phyloP scores from a whole-genome alignment of 2,113 vertebrate genomes.

The Ifrita kowaldi region DNA sequence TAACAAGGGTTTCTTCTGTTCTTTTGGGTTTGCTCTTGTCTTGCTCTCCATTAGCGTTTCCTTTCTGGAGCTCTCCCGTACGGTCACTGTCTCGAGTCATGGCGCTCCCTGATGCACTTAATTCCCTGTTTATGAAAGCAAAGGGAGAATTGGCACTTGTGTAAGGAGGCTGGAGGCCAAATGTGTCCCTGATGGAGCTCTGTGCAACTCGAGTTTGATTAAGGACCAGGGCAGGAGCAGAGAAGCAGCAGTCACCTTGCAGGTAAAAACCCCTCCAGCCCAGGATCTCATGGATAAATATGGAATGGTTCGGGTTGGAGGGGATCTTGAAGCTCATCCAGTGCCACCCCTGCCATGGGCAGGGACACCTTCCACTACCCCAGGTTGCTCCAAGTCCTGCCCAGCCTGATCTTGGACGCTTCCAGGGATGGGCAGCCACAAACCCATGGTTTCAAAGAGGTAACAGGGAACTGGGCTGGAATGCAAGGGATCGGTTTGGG shows the following conservation, averaged over 20 bases:
- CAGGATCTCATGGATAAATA: not conserved
- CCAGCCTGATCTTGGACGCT: not conserved
- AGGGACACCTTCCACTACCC: not conserved
- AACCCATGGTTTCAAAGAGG: not conserved
- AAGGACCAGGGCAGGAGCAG: not conserved
- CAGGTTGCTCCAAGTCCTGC: not conserved
- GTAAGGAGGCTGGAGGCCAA: not conserved
- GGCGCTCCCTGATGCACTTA: not conserved
- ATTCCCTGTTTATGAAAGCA: not conserved
- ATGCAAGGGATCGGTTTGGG: not conserved
- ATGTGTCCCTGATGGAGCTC: not conserved
- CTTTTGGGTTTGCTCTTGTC: conserved; percentile 7
- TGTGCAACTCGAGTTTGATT: not conserved
- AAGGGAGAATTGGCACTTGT: not conserved
- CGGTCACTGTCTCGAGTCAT: not conserved
- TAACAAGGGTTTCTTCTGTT: conserved; percentile 31
- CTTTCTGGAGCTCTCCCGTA: not conserved
- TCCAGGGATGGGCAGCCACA: not conserved
- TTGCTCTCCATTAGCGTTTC: conserved; percentile 1
- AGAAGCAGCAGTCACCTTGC: fast-evolving
- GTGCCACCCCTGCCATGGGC: not conserved
- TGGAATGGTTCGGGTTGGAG: not conserved
- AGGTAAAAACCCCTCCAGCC: not conserved
- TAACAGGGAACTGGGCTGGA: not conserved
- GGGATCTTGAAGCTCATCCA: not conserved